Evolutionary conservation across 2,113 vertebrate species (phyloP), one percentile per base, ranked within the genome.

Genomic region (Manacus vitellinus): DNA sequence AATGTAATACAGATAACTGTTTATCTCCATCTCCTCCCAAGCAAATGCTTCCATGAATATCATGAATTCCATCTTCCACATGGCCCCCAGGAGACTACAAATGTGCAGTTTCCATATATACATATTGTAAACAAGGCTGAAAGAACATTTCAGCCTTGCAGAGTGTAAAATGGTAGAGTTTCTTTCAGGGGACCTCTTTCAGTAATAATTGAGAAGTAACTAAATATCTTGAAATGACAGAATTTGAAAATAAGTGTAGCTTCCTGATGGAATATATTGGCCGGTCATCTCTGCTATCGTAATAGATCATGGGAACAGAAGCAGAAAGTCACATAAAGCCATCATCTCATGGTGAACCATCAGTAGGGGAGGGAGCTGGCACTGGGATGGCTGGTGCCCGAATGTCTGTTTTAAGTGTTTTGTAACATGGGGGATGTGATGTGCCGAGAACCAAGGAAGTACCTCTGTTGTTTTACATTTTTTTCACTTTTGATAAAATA

Each of bases 11-110:
- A 86, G 83, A 59, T 76, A 94, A 90, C 76, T 71, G 37, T 20
- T 83, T 91, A 77, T 67, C 67, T 79, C 80, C 46, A 11, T 79
- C 76, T 89, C 43, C 56, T 94, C n/a, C 39, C 70, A 85, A 72
- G 72, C 56, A 91, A 83, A 79, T 62, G 43, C 62, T 86, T 89
- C 55, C 76, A 83, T 81, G 74, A 93, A 81, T 93, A 85, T 84
- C 1, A 1, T 72, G 37, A 75, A 75, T 86, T 88, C 33, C 43
- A 21, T 46, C 88, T 91, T 79, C 62, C 13, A 22, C n/a, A 25
- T 21, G 37, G 68, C 43, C 43, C 89, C 52, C 3, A 0, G 44
- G 89, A 90, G 73, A 67, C 86, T 75, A 33, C 63, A 80, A 51
- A 92, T 76, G 37, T 67, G 43, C n/a, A 22, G 47, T 80, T 95